Conservation (phyloP, 30 jellyfish, hydroid and myxozoan genomes). For the Pelagia noctiluca region DNA sequence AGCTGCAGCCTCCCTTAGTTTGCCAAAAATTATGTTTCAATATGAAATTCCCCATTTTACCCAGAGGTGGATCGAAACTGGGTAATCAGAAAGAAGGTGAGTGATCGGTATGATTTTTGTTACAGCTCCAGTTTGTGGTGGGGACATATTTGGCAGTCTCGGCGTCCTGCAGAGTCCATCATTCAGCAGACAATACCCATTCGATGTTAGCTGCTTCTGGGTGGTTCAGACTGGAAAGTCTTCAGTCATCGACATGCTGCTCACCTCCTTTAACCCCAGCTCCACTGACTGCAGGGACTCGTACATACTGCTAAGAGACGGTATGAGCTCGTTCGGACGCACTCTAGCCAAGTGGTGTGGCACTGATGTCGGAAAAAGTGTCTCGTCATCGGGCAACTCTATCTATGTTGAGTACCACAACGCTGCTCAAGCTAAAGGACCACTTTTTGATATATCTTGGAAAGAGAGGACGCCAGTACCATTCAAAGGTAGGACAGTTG, state of each 20-base stretch:
- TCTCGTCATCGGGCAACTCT: constrained; percentile 21
- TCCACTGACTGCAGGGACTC: constrained; percentile 47
- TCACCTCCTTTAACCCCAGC: constrained; percentile 12
- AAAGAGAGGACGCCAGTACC: background rate
- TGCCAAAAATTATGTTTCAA: too few relatives aligned
- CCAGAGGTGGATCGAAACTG: too few relatives aligned
- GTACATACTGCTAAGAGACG: constrained; percentile 73
- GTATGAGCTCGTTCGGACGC: constrained; percentile 72
- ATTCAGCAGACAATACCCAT: constrained; percentile 28
- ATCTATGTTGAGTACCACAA: constrained; percentile 7
- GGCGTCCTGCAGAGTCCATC: constrained; percentile 65
- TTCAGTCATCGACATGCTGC: constrained; percentile 35
- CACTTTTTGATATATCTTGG: constrained; percentile 9
- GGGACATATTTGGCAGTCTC: constrained; percentile 55
- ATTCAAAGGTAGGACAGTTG: background rate
- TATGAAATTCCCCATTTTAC: too few relatives aligned
- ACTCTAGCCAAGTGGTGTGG: constrained; percentile 32
- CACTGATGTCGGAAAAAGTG: constrained; percentile 25
- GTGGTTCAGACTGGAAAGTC: constrained; percentile 60
- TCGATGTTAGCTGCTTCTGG: constrained; percentile 64
- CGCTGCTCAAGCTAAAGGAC: background rate
- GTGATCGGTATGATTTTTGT: background rate
- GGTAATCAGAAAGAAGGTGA: too few relatives aligned
- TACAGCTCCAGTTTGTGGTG: constrained; percentile 83
- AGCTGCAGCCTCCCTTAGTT: background rate